Percentiles rank a stretch among this genome's conserved stretches.
These are phyloP conservation scores for Upupa epops DNA, from an alignment of 2,113 vertebrate genomes.

Conservation along the genomic window DNA sequence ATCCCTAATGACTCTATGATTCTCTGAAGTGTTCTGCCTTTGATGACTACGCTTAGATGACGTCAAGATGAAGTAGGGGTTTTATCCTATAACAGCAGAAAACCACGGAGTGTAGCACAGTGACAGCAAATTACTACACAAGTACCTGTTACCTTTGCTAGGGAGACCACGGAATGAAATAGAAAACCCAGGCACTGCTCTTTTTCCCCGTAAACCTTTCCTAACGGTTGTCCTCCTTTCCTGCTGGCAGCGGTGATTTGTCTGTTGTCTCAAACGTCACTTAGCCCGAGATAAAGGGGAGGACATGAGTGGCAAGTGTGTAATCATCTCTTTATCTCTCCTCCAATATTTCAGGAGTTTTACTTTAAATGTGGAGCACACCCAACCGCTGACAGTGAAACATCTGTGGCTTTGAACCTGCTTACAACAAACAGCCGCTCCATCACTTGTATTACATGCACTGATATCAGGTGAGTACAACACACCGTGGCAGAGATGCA, in stretches of 20 bases:
- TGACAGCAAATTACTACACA: neutral
- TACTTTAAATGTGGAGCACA: conserved; percentile 88
- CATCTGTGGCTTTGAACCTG: conserved; percentile 84
- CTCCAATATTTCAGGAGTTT: conserved; percentile 81
- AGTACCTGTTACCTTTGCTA: neutral
- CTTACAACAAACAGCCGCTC: conserved; percentile 77
- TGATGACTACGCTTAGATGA: neutral
- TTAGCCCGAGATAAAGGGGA: conserved; percentile 5
- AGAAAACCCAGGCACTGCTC: neutral
- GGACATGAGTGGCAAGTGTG: neutral
- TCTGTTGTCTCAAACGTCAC: conserved; percentile 21
- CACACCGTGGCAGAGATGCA: neutral
- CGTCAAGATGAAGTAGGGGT: neutral
- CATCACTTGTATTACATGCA: conserved; percentile 84
- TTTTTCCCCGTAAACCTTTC: neutral
- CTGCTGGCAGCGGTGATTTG: conserved; percentile 29
- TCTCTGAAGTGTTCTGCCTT: too few species aligned
- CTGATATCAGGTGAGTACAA: conserved; percentile 79
- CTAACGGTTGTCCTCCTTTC: neutral
- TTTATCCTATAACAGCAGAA: neutral
- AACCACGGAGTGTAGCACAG: neutral
- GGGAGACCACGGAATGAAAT: neutral
- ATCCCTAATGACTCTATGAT: too few species aligned
- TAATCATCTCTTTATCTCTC: conserved; percentile 62
- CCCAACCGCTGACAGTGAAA: conserved; percentile 81